phyloP scores from a whole-genome alignment of 2,888 invertebrate species.

The Phytoseiulus persimilis region DNA sequence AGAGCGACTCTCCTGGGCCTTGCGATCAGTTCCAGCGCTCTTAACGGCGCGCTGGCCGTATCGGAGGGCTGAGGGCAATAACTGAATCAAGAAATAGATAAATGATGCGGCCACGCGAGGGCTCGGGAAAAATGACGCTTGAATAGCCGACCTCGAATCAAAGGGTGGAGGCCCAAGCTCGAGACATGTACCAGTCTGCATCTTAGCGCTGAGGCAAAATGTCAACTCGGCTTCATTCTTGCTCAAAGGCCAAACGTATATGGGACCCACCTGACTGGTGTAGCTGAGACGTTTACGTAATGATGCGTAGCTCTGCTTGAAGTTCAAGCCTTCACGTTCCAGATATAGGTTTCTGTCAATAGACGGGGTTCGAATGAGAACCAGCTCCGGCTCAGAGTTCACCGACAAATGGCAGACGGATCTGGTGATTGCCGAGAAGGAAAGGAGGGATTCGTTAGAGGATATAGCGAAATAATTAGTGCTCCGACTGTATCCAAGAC shows the following conservation, averaged over 20 bases:
- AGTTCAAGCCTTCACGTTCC: not conserved
- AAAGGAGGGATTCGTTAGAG: too few relatives aligned
- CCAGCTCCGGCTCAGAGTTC: conserved; percentile 16
- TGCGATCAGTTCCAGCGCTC: too few relatives aligned
- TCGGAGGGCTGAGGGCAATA: not conserved
- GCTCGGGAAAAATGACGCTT: not conserved
- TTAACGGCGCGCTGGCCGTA: too few relatives aligned
- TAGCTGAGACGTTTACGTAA: conserved; percentile 28
- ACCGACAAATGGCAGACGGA: conserved; percentile 27
- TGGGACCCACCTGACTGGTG: conserved; percentile 11
- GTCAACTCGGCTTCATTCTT: not conserved
- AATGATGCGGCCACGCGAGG: not conserved
- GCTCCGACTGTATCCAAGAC: too few relatives aligned
- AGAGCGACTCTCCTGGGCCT: too few relatives aligned
- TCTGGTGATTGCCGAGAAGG: not conserved
- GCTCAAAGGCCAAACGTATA: not conserved
- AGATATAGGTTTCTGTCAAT: conserved; percentile 16
- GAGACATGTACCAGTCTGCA: not conserved
- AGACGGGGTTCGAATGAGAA: conserved; percentile 21
- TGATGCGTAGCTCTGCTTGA: conserved; percentile 18
- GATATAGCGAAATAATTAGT: too few relatives aligned
- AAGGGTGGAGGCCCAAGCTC: not conserved
- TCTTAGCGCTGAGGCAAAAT: not conserved
- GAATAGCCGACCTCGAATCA: not conserved
- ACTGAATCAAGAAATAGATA: not conserved